Evolutionary conservation across 2,797 vertebrate species (phyloP), one percentile per base, ranked within the genome.

Genomic region (Gallinago stenura): DNA sequence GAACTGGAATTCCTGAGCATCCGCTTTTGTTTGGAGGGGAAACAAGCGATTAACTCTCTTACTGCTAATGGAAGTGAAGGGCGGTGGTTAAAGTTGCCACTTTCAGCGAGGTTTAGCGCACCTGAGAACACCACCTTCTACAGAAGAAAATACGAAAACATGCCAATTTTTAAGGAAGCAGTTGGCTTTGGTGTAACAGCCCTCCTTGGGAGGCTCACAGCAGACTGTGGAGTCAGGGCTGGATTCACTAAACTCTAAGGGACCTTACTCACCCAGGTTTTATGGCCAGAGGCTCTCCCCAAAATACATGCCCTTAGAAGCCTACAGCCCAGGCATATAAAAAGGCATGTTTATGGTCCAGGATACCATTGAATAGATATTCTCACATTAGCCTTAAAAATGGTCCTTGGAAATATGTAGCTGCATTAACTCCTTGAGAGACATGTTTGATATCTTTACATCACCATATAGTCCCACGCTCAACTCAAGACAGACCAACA

Each of bases 1-100:
- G 48, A 15, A 22, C 58, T 45, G 78, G 75, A 93, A 95, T 93
- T 96, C 92, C 93, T 94, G 75, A 15, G 64, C 78, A 69, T 89
- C 82, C 4, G 39, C 81, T 75, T 94, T 94, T 97, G 93, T 96
- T 96, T 97, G 72, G 88, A 92, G 48, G 92, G 83, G 92, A 96
- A 97, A 94, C 90, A 97, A 79, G 62, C 0, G 83, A 96, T 95
- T 96, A 95, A 84, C 73, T 90, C 76, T 90, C 86, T 87, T 94
- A 62, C 58, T 33, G 33, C 33, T 33, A 33, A 33, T 33, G 33
- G 33, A 33, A 91, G 76, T 70, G 87, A 56, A 92, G 83, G 75
- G 43, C 64, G 65, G 53, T 53, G 46, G 92, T 89, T 92, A 93
- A 80, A 96, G 51, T 93, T 87, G 75, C 71, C 81, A 92, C 81